phyloP scores from a whole-genome alignment of 2,113 vertebrate genomes.

The Hydropotes inermis region DNA sequence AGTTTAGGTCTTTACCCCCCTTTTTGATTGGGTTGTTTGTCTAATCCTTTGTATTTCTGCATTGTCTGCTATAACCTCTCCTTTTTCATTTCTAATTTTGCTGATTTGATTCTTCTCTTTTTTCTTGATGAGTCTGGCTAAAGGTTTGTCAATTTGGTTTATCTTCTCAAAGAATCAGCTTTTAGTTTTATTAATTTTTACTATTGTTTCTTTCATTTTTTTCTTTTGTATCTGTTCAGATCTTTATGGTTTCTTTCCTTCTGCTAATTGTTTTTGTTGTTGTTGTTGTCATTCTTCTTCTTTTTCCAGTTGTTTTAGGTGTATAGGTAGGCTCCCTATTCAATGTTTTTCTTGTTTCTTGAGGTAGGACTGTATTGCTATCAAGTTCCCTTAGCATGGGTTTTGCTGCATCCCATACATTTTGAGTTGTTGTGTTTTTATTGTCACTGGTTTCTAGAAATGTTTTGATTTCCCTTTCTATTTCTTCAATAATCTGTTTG shows the following conservation, averaged over 20 bases:
- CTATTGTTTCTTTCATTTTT: not conserved
- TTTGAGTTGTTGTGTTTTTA: not conserved
- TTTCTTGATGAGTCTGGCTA: not conserved
- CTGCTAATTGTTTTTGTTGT: not conserved
- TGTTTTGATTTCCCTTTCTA: not conserved
- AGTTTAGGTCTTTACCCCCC: no score
- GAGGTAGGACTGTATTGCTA: not conserved
- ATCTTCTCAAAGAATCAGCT: not conserved
- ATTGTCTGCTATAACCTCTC: not conserved
- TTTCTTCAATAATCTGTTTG: not conserved
- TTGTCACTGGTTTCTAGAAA: not conserved
- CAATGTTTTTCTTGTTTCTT: not conserved
- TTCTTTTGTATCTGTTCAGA: not conserved
- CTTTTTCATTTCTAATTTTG: not conserved
- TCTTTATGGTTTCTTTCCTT: not conserved
- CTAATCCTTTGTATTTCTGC: not conserved
- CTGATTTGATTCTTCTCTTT: not conserved
- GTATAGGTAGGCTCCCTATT: not conserved
- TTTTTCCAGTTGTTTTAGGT: not conserved
- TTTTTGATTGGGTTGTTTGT: no score
- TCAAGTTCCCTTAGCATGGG: not conserved
- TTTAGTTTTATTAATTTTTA: not conserved
- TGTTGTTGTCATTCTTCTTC: not conserved
- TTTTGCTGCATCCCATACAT: not conserved
- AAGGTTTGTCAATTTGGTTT: not conserved